Conservation (phyloP, 2,113 vertebrate species). For the Nesoenas mayeri region DNA sequence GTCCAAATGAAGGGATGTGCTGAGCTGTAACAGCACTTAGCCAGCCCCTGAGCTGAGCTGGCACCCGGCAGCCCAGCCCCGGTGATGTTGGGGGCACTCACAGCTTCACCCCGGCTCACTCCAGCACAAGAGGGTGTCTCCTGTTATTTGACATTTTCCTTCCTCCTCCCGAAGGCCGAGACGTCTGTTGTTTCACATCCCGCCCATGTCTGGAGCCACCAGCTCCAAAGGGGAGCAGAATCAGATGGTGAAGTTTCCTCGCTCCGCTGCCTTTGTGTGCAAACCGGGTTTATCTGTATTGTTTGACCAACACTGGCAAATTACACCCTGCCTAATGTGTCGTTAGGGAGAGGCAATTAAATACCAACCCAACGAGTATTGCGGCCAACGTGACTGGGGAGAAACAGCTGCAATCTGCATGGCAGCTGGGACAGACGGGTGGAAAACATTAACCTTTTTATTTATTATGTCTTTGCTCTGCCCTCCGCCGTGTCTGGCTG, state of each 20-base stretch:
- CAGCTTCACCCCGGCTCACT: neutral
- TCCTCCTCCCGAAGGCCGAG: neutral
- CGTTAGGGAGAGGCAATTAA: constrained; percentile 64
- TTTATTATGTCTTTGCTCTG: neutral
- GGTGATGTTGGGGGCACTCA: neutral
- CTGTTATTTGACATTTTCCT: neutral
- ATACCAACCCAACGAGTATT: constrained; percentile 40
- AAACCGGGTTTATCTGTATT: constrained; percentile 34
- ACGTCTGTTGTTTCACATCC: neutral
- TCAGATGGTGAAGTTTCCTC: neutral
- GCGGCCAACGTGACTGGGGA: neutral
- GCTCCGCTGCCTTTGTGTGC: constrained; percentile 28
- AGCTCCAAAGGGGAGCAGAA: neutral
- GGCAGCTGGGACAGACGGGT: constrained; percentile 13
- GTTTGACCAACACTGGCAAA: constrained; percentile 54
- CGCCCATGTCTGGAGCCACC: constrained; percentile 44
- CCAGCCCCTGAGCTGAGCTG: neutral
- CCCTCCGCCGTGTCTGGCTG: neutral
- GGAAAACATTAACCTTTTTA: neutral
- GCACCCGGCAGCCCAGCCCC: neutral
- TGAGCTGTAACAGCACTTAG: neutral
- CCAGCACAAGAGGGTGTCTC: neutral
- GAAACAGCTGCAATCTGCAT: constrained; percentile 38
- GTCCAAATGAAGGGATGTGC: neutral
- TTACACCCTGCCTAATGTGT: constrained; percentile 29